Conservation (phyloP, 2,888 invertebrate species). For the Steromphala cineraria region DNA sequence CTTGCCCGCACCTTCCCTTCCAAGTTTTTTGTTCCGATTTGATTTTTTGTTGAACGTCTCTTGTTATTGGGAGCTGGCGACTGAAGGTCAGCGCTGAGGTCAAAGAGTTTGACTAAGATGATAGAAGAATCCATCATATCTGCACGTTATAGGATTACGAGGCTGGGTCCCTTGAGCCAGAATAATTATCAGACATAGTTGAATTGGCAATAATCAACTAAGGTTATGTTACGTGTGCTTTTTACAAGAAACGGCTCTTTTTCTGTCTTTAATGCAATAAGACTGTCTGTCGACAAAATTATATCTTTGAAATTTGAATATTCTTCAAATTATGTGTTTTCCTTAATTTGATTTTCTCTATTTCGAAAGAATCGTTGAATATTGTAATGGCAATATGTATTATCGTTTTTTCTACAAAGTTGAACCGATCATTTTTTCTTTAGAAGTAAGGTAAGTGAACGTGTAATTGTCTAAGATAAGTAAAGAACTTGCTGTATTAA, state of each 20-base stretch:
- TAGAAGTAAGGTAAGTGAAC: too few relatives aligned
- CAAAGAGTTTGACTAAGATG: background rate
- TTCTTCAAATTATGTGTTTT: slow-evolving; percentile 18
- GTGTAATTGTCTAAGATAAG: too few relatives aligned
- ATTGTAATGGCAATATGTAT: slow-evolving; percentile 1
- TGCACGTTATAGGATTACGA: background rate
- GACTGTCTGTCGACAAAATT: slow-evolving; percentile 19
- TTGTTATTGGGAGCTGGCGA: background rate
- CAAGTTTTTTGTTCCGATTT: background rate
- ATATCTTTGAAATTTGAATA: slow-evolving; percentile 19
- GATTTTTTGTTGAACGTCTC: background rate
- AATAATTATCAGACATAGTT: slow-evolving; percentile 12
- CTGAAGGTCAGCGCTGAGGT: background rate
- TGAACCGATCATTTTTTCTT: background rate
- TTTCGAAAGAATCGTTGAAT: background rate
- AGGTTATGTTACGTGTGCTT: background rate
- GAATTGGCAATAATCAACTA: background rate
- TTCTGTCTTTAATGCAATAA: slow-evolving; percentile 7
- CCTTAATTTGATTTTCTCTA: slow-evolving; percentile 5
- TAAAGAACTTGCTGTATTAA: too few relatives aligned
- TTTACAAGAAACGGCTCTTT: background rate
- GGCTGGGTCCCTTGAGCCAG: background rate
- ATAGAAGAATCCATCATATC: background rate
- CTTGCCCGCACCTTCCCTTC: background rate
- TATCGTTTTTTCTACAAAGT: background rate